phyloP scores from a whole-genome alignment of 1,140 invertebrate genomes.

The Diprion similis region DNA sequence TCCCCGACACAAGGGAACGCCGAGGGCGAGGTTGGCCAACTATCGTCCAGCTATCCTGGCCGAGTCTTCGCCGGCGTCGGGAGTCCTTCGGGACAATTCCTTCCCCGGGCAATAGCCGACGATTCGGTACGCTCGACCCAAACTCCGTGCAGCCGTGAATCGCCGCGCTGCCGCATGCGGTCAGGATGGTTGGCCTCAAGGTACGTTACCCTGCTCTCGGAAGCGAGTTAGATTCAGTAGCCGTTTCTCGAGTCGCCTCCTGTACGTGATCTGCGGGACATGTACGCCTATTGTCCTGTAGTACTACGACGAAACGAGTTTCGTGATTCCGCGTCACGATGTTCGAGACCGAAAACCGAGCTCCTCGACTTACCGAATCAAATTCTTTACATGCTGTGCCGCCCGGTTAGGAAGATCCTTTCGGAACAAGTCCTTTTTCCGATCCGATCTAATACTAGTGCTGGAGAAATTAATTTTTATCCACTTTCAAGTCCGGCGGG shows the following conservation, averaged over 20 bases:
- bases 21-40: constrained; percentile 37
- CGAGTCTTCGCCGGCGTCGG: neutral
- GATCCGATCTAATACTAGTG: too few species aligned
- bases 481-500: too few species aligned
- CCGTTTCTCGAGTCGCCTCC: constrained; percentile 21
- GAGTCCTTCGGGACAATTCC: constrained; percentile 30
- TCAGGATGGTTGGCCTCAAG: too few species aligned
- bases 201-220: neutral
- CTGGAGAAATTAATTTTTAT: too few species aligned
- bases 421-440: too few species aligned
- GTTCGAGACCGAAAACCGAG: too few species aligned
- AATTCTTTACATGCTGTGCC: too few species aligned
- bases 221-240: neutral
- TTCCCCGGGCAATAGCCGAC: constrained; percentile 25
- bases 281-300: neutral
- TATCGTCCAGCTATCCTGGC: constrained; percentile 30
- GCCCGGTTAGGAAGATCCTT: too few species aligned
- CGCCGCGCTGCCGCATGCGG: neutral
- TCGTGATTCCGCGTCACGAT: neutral
- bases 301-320: neutral
- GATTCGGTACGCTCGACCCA: constrained; percentile 42
- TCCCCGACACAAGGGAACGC: constrained; percentile 33
- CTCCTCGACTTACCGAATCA: too few species aligned
- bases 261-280: constrained; percentile 15
- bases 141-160: constrained; percentile 5